Conservation (phyloP, 2,888 invertebrate genomes). For the Branchinecta sandiegonensis region DNA sequence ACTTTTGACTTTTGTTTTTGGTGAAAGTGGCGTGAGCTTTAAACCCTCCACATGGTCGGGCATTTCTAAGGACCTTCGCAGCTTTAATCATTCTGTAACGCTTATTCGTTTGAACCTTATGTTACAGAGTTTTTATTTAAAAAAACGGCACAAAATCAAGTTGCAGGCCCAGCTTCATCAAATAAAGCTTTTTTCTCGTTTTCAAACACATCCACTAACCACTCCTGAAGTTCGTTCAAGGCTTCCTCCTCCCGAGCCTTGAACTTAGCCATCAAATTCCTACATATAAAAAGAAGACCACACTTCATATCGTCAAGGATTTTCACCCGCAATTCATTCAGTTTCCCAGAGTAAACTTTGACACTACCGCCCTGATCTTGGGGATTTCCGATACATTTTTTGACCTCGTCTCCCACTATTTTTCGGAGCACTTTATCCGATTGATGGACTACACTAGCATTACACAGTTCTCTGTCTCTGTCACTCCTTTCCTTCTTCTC, state of each 20-base stretch:
- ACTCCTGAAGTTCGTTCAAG: background rate
- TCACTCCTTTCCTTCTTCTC: slow-evolving; percentile 19
- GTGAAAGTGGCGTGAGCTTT: too few species aligned
- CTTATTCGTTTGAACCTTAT: too few species aligned
- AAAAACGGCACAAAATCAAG: too few species aligned
- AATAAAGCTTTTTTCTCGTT: background rate
- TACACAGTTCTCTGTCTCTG: slow-evolving; percentile 24
- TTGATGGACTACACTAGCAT: slow-evolving; percentile 28
- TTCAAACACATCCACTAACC: background rate
- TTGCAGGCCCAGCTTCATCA: too few species aligned
- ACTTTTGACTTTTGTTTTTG: too few species aligned
- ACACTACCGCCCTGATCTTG: background rate
- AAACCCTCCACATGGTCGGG: too few species aligned
- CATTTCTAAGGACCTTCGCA: too few species aligned
- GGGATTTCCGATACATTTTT: background rate
- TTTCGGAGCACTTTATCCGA: slow-evolving; percentile 29
- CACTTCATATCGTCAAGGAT: background rate
- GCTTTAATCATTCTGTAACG: too few species aligned
- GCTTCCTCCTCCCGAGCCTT: background rate
- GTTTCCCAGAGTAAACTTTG: background rate
- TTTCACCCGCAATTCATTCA: background rate
- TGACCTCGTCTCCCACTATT: slow-evolving; percentile 25
- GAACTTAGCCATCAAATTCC: background rate
- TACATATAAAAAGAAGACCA: background rate
- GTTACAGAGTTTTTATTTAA: too few species aligned